Conservation (phyloP, 2,797 vertebrate genomes). For the Acanthornis magna region DNA sequence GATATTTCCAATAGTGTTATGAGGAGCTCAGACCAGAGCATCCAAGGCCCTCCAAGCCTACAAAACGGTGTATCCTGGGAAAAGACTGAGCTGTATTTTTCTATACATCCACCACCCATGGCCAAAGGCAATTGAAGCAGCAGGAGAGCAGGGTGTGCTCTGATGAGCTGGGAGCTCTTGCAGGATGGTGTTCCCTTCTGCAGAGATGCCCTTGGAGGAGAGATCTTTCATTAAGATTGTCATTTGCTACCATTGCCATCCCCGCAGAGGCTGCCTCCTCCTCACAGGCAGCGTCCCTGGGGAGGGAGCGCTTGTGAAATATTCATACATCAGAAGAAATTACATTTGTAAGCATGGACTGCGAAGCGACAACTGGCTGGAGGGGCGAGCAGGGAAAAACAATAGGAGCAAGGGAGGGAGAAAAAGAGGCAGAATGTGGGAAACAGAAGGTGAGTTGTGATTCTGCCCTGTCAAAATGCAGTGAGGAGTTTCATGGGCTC, state of each 20-base stretch:
- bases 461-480: background rate
- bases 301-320: slow-evolving; percentile 7
- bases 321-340: slow-evolving; percentile 48
- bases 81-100: background rate
- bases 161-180: background rate
- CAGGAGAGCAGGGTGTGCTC: rapidly evolving
- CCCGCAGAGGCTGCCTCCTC: background rate
- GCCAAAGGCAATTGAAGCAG: background rate
- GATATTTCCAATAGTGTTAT: background rate
- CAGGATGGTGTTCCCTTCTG: background rate
- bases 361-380: background rate
- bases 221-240: slow-evolving; percentile 39
- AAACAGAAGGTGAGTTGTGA: background rate
- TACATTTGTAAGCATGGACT: background rate
- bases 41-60: background rate
- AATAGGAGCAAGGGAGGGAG: background rate
- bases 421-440: background rate
- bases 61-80: background rate
- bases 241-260: background rate
- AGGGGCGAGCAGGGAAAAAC: background rate
- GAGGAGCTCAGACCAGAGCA: background rate
- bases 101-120: background rate
- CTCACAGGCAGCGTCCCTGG: background rate
- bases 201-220: background rate
- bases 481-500: rapidly evolving